Conservation (phyloP, 2,888 invertebrate species). For the Ecdyonurus torrentis region DNA sequence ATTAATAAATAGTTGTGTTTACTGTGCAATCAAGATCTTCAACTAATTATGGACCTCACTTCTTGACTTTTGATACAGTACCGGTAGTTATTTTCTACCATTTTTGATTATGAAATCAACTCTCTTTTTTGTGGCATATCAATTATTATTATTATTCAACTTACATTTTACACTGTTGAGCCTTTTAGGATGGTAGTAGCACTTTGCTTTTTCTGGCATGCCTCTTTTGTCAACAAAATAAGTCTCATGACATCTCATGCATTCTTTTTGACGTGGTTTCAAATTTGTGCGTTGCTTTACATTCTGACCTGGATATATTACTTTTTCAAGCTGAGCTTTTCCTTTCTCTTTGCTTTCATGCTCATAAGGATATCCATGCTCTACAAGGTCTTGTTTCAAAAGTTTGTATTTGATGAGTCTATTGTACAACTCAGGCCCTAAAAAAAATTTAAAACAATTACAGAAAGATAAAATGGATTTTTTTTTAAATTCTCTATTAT, state of each 20-base stretch:
- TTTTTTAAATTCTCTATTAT: too few relatives aligned
- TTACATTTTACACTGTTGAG: neutral
- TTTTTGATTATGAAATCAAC: neutral
- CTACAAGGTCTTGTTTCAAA: neutral
- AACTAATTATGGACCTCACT: too few relatives aligned
- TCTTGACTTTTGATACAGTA: too few relatives aligned
- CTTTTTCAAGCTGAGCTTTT: neutral
- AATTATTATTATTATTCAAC: neutral
- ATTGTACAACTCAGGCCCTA: neutral
- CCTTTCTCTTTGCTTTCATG: too few relatives aligned
- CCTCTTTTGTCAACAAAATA: neutral
- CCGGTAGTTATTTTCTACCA: too few relatives aligned
- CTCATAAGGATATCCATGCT: neutral
- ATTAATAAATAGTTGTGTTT: too few relatives aligned
- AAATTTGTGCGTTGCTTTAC: too few relatives aligned
- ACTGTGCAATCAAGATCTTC: too few relatives aligned
- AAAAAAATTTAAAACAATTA: too few relatives aligned
- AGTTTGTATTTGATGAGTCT: neutral
- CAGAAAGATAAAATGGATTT: too few relatives aligned
- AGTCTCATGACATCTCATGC: neutral
- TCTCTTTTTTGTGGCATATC: neutral
- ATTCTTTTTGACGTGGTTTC: too few relatives aligned
- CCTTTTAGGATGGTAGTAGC: neutral
- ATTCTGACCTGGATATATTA: neutral
- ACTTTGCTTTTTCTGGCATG: neutral